Conservation (phyloP, 2,797 vertebrate genomes). For the Triplophysa bombifrons region DNA sequence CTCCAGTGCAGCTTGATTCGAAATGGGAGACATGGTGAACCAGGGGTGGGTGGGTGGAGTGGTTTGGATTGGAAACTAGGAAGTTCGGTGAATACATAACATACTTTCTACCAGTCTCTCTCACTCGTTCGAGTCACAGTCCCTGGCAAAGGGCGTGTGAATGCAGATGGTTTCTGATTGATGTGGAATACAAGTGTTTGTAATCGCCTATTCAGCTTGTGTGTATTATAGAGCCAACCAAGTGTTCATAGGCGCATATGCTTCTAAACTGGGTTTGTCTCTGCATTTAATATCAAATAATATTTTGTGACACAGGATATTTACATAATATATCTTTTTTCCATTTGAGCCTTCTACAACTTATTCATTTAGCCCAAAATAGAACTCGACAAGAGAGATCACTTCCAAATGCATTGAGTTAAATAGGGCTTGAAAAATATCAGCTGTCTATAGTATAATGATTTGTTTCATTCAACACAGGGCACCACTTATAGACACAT, state of each 20-base stretch:
- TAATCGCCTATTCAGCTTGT: constrained; percentile 35
- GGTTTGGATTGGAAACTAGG: background rate
- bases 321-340: constrained; percentile 28
- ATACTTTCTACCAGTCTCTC: constrained; percentile 26
- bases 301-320: constrained; percentile 31
- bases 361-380: constrained; percentile 21
- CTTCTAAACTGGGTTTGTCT: constrained; percentile 14
- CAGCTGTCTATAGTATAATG: background rate
- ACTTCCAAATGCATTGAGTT: no score
- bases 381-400: background rate
- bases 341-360: constrained; percentile 16
- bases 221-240: constrained; percentile 28
- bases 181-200: constrained; percentile 35
- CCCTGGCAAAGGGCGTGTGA: constrained; percentile 41
- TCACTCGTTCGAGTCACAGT: constrained; percentile 38
- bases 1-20: constrained; percentile 61
- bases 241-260: constrained; percentile 31
- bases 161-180: constrained; percentile 28
- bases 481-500: background rate
- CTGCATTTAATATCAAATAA: constrained; percentile 32
- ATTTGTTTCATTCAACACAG: background rate
- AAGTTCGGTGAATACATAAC: constrained; percentile 26
- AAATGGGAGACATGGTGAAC: constrained; percentile 59
- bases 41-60: constrained; percentile 32
- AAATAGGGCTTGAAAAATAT: background rate